Evolutionary conservation across 2,888 invertebrate species (phyloP), one percentile per base, ranked within the genome.

Genomic region (Lysandra bellargus): DNA sequence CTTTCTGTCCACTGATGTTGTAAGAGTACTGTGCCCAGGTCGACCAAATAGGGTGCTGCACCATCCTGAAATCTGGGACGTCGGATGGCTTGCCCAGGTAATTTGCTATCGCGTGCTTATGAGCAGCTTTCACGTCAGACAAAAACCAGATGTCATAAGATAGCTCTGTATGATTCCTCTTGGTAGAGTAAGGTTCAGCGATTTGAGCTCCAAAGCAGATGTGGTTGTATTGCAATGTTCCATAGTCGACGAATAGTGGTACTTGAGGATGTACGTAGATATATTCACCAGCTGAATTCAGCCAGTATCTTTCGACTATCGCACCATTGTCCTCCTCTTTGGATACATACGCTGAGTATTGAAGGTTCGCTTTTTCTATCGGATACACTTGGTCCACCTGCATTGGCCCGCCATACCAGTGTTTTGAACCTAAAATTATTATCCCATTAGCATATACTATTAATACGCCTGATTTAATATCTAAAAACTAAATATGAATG

Each of bases 31-130:
- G 95, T 0, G 97, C 97, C 97, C 98, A 98, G 0, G 98, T 98
- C 0, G 98, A 98, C 98, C 98, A 98, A 80, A 98, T 96, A 0
- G 98, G 98, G 85, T 97, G 93, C 79, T 94, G 89, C 1, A 98
- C 95, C 96, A 98, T 97, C 23, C 95, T 89, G 78, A 90, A 92
- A 83, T 97, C 96, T 0, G 97, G 97, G 60, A 95, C 87, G 64
- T 90, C 95, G 7, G 90, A 89, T 0, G 97, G 97, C 84, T 96
- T 96, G 0, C 95, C 95, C 78, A 97, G 90, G 84, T 96, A 95
- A 76, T 94, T 95, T 0, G 92, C 88, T 0, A 97, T 91, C 0
- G 96, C 96, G 82, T 95, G 94, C 79, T 95, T 87, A 84, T 97
- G 97, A 0, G 97, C 96, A 79, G 90, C 82, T 84, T 95, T 95